A percentile compares a stretch with the other conserved stretches of the same genome.
Conservation (phyloP, 2,113 vertebrate genomes). For the Salvator merianae region DNA sequence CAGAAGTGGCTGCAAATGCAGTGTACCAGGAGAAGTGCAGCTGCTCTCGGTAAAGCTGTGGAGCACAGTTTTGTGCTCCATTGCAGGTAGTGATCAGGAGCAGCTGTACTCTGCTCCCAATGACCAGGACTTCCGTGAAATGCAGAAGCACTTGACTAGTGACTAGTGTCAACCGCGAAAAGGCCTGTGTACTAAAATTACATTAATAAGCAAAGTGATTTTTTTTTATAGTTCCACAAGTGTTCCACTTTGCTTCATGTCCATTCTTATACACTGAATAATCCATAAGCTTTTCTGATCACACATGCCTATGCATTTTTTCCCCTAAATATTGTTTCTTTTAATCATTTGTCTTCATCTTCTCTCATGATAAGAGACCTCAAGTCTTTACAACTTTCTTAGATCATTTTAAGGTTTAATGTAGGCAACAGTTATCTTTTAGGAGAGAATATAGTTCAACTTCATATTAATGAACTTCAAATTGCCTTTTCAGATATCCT, state of each 20-base stretch:
- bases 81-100: too few relatives aligned
- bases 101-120: too few relatives aligned
- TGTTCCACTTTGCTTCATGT: neutral
- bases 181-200: too few relatives aligned
- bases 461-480: constrained; percentile 27
- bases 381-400: neutral
- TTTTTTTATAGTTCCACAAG: neutral
- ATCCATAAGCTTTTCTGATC: neutral
- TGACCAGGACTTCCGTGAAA: too few relatives aligned
- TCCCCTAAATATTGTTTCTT: neutral
- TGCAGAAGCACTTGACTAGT: too few relatives aligned
- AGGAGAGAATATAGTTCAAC: neutral
- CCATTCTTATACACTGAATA: neutral
- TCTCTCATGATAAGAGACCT: neutral
- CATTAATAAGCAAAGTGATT: too few relatives aligned
- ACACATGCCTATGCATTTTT: neutral
- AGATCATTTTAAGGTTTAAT: neutral
- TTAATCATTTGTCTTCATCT: neutral
- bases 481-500: constrained; percentile 57
- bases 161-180: too few relatives aligned
- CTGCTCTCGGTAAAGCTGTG: too few relatives aligned
- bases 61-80: too few relatives aligned
- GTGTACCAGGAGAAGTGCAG: too few relatives aligned
- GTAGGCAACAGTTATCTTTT: constrained; percentile 2
- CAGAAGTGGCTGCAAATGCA: too few relatives aligned